A percentile compares a stretch with the other conserved stretches of the same genome.
Evolutionary conservation across 1,140 invertebrate species (phyloP).

Genomic region (Heterodera carotae): DNA sequence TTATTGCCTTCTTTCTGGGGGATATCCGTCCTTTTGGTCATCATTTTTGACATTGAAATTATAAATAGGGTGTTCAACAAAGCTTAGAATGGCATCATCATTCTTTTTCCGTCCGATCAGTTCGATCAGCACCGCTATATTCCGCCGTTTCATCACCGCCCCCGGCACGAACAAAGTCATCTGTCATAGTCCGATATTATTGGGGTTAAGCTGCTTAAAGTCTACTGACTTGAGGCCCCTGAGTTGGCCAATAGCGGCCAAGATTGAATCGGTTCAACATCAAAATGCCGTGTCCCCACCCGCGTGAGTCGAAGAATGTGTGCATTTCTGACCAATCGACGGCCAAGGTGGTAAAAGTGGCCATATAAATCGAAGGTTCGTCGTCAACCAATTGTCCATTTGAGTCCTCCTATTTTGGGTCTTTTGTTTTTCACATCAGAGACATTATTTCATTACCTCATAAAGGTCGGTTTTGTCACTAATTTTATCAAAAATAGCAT

Average conservation of each 20-base stretch:
- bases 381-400: not conserved
- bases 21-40: too few relatives aligned
- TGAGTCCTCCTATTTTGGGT: not conserved
- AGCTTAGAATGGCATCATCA: not conserved
- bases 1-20: too few relatives aligned
- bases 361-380: slow-evolving; percentile 10
- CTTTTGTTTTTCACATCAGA: not conserved
- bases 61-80: not conserved
- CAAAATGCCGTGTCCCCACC: slow-evolving; percentile 36
- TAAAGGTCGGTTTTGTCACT: not conserved
- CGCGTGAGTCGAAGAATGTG: slow-evolving; percentile 35
- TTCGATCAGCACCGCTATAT: slow-evolving; percentile 29
- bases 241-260: slow-evolving; percentile 41
- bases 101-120: slow-evolving; percentile 9
- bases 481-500: not conserved
- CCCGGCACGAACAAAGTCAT: slow-evolving; percentile 41
- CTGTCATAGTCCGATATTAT: not conserved
- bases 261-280: slow-evolving; percentile 40
- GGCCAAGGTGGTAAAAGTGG: slow-evolving; percentile 12
- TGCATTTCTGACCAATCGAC: slow-evolving; percentile 28
- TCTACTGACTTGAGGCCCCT: slow-evolving; percentile 37
- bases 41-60: not conserved
- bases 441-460: not conserved
- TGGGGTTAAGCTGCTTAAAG: not conserved
- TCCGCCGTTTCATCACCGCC: slow-evolving; percentile 34